Base-by-base conservation (phyloP, 1,140 invertebrate species). In the Magallana ariakensis region DNA sequence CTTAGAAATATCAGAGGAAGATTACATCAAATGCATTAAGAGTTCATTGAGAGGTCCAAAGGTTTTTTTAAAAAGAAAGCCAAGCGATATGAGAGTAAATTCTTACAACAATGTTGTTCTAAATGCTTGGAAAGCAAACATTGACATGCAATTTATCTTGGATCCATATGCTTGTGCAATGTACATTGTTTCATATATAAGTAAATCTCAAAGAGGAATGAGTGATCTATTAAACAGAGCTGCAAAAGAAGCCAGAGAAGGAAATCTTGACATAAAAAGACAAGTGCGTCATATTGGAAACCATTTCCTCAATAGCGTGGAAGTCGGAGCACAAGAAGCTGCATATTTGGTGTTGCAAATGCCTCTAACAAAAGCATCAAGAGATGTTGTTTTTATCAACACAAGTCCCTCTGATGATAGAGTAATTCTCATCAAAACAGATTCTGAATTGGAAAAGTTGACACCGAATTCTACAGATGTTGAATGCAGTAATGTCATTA, bases 271-370 rank as follows among this genome's bases (percentile, higher is more conserved):
- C 33, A 33, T 33, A 1, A 33, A 33, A 33, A 33, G 33, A 33
- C 33, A 87, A 87, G 86, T 87, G 5, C 10, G 58, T 55, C 58
- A 70, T 54, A 83, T 62, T 46, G 86, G 86, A 75, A 87, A 87
- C 62, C 53, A 86, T 15, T 85, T 85, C 66, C 58, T 66, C 0
- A 85, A 85, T 15, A 33, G 62, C 66, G 75, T 86, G 6, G 84
- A 90, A 87, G 70, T 87, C 0, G n/a, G 75, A 53, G 85, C 89
- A 22, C 87, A 87, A 22, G 88, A 87, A 70, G 86, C 86, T 85
- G 83, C 57, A 26, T 87, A 89, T 81, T n/a, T n/a, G n/a, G n/a
- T n/a, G n/a, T n/a, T n/a, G n/a, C n/a, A n/a, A n/a, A n/a, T n/a
- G n/a, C n/a, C n/a, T n/a, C n/a, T n/a, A n/a, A n/a, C n/a, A n/a